Conservation (phyloP, 2,888 invertebrate species). For the Microchrysa polita region DNA sequence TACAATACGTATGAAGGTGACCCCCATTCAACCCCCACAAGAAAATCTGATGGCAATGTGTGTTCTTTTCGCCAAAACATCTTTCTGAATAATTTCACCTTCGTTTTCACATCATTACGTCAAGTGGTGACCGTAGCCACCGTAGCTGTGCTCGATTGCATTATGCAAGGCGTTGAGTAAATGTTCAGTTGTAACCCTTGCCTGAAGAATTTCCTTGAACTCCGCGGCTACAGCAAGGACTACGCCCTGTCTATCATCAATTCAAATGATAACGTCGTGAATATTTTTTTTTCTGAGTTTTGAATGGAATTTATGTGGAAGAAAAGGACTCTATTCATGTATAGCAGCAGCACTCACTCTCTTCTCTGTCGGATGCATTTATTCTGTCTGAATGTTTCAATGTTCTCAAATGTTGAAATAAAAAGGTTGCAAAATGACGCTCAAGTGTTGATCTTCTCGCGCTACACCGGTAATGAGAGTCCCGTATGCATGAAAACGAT, state of each 20-base stretch:
- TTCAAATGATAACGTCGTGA: background rate
- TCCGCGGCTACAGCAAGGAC: background rate
- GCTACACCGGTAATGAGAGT: conserved; percentile 32
- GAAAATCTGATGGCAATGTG: conserved; percentile 27
- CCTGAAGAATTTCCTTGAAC: background rate
- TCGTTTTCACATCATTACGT: conserved; percentile 43
- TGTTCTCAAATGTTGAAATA: background rate
- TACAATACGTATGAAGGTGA: too few species aligned
- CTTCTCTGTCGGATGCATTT: conserved; percentile 16
- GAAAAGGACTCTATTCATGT: conserved; percentile 28
- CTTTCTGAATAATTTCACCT: conserved; percentile 44
- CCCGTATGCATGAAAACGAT: conserved; percentile 23
- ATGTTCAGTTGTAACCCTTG: background rate
- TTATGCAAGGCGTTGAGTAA: conserved; percentile 3
- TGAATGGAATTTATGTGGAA: conserved; percentile 24
- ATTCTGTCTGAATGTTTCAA: conserved; percentile 26
- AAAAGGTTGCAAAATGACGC: conserved; percentile 17
- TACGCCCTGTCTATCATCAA: background rate
- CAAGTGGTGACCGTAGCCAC: conserved; percentile 22
- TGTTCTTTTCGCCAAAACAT: conserved; percentile 24
- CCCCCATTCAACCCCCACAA: too few species aligned
- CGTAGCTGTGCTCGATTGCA: background rate
- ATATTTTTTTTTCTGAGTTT: background rate
- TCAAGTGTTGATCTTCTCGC: conserved; percentile 37
- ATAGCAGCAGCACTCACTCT: conserved; percentile 11